Evolutionary conservation across 2,113 vertebrate genomes (phyloP), one percentile per base, ranked within the genome.

Genomic region (Melanocharis versteri): DNA sequence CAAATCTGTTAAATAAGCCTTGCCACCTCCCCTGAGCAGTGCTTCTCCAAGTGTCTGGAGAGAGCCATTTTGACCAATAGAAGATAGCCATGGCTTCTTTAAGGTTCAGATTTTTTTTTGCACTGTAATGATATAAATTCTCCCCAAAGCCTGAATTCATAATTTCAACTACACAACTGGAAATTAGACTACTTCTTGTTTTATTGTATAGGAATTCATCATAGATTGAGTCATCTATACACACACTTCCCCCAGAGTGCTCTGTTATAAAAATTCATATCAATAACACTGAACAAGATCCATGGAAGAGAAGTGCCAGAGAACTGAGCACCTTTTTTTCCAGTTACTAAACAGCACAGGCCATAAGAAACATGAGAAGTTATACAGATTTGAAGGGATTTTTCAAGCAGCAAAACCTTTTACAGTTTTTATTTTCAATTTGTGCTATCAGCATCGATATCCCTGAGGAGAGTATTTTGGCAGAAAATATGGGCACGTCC

Each of bases 401-500:
- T 79, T 91, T 85, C 23, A 48, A 47, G 27, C 56, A 86, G 71
- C 54, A 92, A 88, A 88, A 77, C 17, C 24, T 53, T 65, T 13
- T 30, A 17, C 21, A 58, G 35, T 53, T 90, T 94, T 83, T 56
- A 86, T 93, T 95, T 88, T 83, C 54, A 96, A 22, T 40, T 93
- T 77, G 22, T 37, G 42, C 79, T 95, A 62, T 86, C 84, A 85
- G 71, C 71, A 80, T 18, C 62, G 33, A 73, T 77, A 80, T 60
- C n/a, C 31, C 47, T 47, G 47, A 93, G 35, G 70, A 80, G 22
- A 61, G 3, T 28, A 33, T 66, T 96, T 86, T 90, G 82, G 85
- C 76, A 96, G 76, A 76, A 85, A 80, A 86, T 6, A 81, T 1
- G 8, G 71, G 26, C 47, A 88, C 5, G 8, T 77, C 44, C 56